Evolutionary conservation across 2,113 vertebrate species (phyloP).

Genomic region (Rhineura floridana): DNA sequence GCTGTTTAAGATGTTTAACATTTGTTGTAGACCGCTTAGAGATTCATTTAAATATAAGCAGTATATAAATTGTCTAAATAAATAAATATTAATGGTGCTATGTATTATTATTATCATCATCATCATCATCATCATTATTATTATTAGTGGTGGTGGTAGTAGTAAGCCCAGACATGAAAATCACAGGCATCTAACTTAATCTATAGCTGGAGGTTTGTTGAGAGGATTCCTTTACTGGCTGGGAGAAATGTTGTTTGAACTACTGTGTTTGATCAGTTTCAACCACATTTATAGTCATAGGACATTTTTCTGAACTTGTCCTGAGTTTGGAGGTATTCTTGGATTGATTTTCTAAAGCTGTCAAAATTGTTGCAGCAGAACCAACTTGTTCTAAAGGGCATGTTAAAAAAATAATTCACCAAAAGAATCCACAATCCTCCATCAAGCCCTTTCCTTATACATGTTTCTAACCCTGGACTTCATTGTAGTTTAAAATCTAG

Average conservation of each 20-base stretch:
- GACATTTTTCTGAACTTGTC: background rate
- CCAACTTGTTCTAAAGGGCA: background rate
- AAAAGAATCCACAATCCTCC: background rate
- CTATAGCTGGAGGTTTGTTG: background rate
- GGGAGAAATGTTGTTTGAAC: background rate
- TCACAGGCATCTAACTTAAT: background rate
- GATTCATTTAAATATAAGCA: too few species aligned
- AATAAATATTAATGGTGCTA: too few species aligned
- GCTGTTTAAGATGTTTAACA: too few species aligned
- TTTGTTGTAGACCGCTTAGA: too few species aligned
- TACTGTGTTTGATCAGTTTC: background rate
- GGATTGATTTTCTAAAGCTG: background rate
- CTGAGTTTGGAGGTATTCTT: slow-evolving; percentile 19
- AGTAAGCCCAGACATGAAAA: too few species aligned
- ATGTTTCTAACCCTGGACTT: background rate
- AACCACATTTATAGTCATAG: background rate
- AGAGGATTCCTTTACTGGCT: background rate
- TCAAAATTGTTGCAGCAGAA: slow-evolving; percentile 3
- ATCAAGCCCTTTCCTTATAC: accelerated
- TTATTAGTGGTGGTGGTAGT: too few species aligned
- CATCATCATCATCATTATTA: too few species aligned
- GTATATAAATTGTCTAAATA: too few species aligned
- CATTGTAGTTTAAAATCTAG: background rate
- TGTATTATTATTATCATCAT: too few species aligned
- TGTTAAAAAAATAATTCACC: background rate